Evolutionary conservation across 2,113 vertebrate species (phyloP).

Genomic region (Macroglossus sobrinus): DNA sequence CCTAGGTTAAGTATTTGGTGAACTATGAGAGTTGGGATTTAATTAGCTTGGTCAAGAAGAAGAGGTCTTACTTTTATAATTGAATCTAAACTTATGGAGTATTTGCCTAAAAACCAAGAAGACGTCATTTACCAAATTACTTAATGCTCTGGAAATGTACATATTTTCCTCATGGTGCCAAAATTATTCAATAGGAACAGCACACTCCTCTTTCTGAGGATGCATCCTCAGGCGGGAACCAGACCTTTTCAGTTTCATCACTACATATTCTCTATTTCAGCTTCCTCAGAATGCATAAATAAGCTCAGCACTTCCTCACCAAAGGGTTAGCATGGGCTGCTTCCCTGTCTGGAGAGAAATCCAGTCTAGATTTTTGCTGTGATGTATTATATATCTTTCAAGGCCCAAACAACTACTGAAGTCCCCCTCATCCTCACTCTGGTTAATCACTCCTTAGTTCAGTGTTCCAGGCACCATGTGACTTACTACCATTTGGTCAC

Average conservation of each 20-base stretch:
- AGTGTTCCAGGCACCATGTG: not conserved
- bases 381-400: too few species aligned
- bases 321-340: not conserved
- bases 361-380: not conserved
- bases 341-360: not conserved
- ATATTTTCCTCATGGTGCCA: not conserved
- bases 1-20: not conserved
- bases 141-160: not conserved
- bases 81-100: not conserved
- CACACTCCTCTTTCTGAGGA: not conserved
- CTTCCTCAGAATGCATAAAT: not conserved
- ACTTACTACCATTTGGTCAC: not conserved
- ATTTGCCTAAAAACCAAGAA: not conserved
- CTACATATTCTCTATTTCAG: not conserved
- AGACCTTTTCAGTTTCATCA: not conserved
- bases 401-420: not conserved
- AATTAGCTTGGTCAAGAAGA: not conserved
- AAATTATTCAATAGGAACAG: not conserved
- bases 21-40: not conserved
- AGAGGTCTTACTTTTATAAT: not conserved
- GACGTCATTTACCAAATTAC: not conserved
- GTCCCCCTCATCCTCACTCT: not conserved
- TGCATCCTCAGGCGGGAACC: not conserved
- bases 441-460: not conserved
- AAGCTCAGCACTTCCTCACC: not conserved